Evolutionary conservation across 92 coral and sea anemone species (phyloP), one percentile per base, ranked within the genome.

Genomic region (Epizoanthus scotinus): DNA sequence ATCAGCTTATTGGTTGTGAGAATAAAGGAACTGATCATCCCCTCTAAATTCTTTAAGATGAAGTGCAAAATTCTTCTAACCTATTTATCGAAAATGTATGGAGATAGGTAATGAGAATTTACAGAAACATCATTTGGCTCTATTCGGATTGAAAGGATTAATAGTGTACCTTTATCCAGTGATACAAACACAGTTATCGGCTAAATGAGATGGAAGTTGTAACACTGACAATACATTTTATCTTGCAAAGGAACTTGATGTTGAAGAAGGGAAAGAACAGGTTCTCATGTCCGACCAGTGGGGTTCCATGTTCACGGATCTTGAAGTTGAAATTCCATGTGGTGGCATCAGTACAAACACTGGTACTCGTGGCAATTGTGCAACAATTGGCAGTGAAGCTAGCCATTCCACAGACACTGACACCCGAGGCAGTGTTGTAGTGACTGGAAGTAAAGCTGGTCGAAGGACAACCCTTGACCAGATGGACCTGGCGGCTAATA

Each of bases 281-380:
- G 92, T 92, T 40, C 87, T 92, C 31, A 87, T 90, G 73, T 92
- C 97, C 38, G 73, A 79, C 40, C 97, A 92, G 44, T 92, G 97
- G 97, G 97, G 94, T 6, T 92, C 97, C 40, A 53, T 92, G 75
- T 92, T 92, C 70, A 88, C 91, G 14, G 91, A 88, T 53, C 78
- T 56, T 19, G 63, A 73, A 40, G 67, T n/a, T 38, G 68, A 34
- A 6, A 17, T 36, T 65, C 81, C 72, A 64, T 47, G 18, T 49
- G 34, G 40, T 10, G 13, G 18, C 3, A 56, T 47, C 44, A 1
- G 42, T 2, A 14, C 54, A 58, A 61, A 50, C n/a, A 25, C 20
- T 8, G 57, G 14, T 40, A 52, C 42, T 17, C 29, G 40, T 10
- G 44, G 55, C 44, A 22, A 49, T 31, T 49, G 24, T 56, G 21